These are phyloP conservation scores for Cantharis nigra DNA, from an alignment of 2,888 invertebrate species.

Conservation along the genomic window DNA sequence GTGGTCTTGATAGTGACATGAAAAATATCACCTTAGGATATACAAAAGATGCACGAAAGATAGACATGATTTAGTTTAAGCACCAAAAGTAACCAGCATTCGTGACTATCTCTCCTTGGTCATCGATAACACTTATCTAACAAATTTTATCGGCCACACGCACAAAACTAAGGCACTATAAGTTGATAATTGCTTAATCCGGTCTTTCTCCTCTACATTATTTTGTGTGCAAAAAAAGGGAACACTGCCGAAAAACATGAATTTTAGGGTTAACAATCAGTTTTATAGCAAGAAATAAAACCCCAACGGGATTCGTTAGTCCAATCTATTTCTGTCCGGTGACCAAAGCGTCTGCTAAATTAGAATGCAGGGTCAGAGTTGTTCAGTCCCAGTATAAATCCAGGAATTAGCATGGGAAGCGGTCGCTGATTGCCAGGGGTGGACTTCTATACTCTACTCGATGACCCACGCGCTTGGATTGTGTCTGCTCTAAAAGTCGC, in stretches of 20 bases:
- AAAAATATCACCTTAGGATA: slow-evolving; percentile 37
- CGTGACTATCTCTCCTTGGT: slow-evolving; percentile 36
- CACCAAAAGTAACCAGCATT: slow-evolving; percentile 29
- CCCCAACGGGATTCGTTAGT: slow-evolving; percentile 32
- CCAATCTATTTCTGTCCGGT: slow-evolving; percentile 44
- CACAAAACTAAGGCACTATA: not conserved
- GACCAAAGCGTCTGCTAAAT: slow-evolving; percentile 46
- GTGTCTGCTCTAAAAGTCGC: slow-evolving; percentile 23
- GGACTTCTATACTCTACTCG: slow-evolving; percentile 31
- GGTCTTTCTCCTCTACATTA: slow-evolving; percentile 5
- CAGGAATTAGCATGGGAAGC: slow-evolving; percentile 53
- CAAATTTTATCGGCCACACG: slow-evolving; percentile 7
- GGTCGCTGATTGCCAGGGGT: slow-evolving; percentile 51
- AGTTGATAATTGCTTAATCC: slow-evolving; percentile 20
- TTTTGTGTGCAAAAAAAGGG: slow-evolving; percentile 5
- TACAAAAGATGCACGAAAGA: slow-evolving; percentile 42
- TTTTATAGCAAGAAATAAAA: slow-evolving; percentile 31
- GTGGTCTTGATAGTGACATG: slow-evolving; percentile 35
- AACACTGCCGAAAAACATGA: slow-evolving; percentile 9
- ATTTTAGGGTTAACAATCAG: slow-evolving; percentile 25
- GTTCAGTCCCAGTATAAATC: slow-evolving; percentile 48
- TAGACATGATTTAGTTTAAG: slow-evolving; percentile 38
- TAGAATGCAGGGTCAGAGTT: slow-evolving; percentile 49
- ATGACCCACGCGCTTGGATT: slow-evolving; percentile 22
- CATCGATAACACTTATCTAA: slow-evolving; percentile 18